Conservation (phyloP, 2,113 vertebrate species). For the Phalacrocorax pelagicus region DNA sequence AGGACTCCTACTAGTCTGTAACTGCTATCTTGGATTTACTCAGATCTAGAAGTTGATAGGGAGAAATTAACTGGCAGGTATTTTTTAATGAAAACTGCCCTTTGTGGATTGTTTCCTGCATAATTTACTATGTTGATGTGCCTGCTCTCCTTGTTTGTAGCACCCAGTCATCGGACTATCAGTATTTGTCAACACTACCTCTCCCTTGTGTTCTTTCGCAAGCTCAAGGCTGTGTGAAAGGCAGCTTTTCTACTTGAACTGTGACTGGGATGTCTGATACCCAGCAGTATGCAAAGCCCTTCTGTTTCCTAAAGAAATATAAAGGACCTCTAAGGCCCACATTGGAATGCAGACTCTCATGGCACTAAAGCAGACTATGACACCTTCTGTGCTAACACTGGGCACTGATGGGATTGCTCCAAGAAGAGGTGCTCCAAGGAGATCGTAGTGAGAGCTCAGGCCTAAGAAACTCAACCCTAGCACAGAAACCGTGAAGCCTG, state of each 20-base stretch:
- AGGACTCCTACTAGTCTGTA: background rate
- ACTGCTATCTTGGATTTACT: background rate
- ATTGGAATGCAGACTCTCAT: fast-evolving
- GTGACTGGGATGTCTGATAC: background rate
- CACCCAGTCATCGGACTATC: background rate
- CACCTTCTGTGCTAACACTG: background rate
- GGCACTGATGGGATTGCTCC: background rate
- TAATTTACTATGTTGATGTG: background rate
- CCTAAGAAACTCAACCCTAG: background rate
- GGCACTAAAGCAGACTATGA: background rate
- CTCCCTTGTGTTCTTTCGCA: background rate
- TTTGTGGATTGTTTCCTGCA: background rate
- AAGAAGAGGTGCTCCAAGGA: background rate
- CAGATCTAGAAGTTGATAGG: background rate
- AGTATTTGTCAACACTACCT: background rate
- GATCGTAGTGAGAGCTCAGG: background rate
- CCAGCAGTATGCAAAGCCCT: background rate
- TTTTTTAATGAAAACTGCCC: background rate
- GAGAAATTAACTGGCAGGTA: background rate
- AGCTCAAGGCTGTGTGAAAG: background rate
- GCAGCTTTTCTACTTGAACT: background rate
- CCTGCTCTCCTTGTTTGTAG: background rate
- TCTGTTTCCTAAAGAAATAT: background rate
- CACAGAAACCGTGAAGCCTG: background rate
- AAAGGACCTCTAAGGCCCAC: background rate